Evolutionary conservation across 2,113 vertebrate genomes (phyloP), one percentile per base, ranked within the genome.

Genomic region (Procavia capensis): DNA sequence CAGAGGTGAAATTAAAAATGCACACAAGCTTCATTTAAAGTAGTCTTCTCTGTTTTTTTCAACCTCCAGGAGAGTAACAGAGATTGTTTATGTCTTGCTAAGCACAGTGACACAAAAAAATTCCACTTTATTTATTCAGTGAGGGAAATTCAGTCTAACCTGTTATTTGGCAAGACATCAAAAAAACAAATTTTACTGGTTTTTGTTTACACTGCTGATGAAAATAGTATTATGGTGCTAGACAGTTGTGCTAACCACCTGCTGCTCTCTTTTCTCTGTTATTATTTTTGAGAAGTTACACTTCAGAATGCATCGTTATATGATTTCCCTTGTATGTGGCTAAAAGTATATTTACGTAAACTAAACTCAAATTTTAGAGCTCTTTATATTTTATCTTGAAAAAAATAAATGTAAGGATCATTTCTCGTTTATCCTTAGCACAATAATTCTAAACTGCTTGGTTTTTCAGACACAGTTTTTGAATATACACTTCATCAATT

Each of bases 391-490:
- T 91, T 47, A 68, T 68, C 63, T 89, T 91, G 75, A 66, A 91
- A 84, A 91, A 91, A 90, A 47, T 10, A 91, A 90, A 47, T 10
- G 19, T 61, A 95, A 93, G 59, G 90, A 92, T 96, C 70, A 79
- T 72, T 90, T 36, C 50, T 95, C 74, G 59, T 93, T 96, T 96
- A 85, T 96, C 75, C 95, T 92, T 95, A 94, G 94, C n/a, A 66
- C 9, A 96, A 34, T 88, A 80, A 96, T 85, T 96, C 80, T 93
- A 78, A 95, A 54, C 59, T 68, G 27, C 29, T 78, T 89, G 74
- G 91, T 94, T 94, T 94, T 90, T 93, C 63, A 96, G 34, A 90
- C 43, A 91, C 66, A 36, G 39, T 64, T 89, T 95, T 74, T 94
- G 75, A 39, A 31, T 91, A 94, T 34, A 93, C 31, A 76, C 9